Percentiles rank a stretch among this genome's conserved stretches.
These are phyloP conservation scores for Lysiphlebus fabarum DNA, from an alignment of 1,140 invertebrate species.

Conservation along the genomic window DNA sequence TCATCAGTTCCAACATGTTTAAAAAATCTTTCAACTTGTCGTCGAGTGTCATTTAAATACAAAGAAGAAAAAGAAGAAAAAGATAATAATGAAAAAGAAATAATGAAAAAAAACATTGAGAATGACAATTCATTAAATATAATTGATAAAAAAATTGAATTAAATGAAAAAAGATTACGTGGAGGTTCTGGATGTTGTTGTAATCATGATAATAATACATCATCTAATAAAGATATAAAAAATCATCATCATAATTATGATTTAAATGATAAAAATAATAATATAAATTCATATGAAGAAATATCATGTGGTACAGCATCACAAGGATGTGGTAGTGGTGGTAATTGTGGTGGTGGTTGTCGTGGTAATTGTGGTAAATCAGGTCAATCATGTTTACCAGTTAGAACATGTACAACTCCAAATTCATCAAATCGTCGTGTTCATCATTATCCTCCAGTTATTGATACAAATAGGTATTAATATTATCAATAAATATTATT, in stretches of 20 bases:
- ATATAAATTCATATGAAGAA: background rate
- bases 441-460: background rate
- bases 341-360: conserved; percentile 39
- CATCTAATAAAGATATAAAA: background rate
- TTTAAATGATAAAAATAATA: background rate
- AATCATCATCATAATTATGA: background rate
- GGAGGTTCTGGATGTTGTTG: conserved; percentile 5
- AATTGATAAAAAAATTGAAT: background rate
- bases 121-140: too few relatives aligned
- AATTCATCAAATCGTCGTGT: background rate
- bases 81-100: background rate
- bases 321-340: conserved; percentile 34
- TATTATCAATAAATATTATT: too few relatives aligned
- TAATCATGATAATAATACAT: background rate
- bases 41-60: background rate
- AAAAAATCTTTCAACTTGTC: too few relatives aligned
- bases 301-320: conserved; percentile 26
- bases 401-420: conserved; percentile 30
- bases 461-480: background rate
- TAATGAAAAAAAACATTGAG: background rate
- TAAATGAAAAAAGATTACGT: background rate
- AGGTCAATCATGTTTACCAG: conserved; percentile 33
- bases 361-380: conserved; percentile 40
- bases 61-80: background rate
- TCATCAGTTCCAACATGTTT: too few relatives aligned